Percentiles rank a stretch among this genome's conserved stretches.
These are phyloP conservation scores for Pheucticus melanocephalus DNA, from an alignment of 2,113 vertebrate species.

Conservation along the genomic window DNA sequence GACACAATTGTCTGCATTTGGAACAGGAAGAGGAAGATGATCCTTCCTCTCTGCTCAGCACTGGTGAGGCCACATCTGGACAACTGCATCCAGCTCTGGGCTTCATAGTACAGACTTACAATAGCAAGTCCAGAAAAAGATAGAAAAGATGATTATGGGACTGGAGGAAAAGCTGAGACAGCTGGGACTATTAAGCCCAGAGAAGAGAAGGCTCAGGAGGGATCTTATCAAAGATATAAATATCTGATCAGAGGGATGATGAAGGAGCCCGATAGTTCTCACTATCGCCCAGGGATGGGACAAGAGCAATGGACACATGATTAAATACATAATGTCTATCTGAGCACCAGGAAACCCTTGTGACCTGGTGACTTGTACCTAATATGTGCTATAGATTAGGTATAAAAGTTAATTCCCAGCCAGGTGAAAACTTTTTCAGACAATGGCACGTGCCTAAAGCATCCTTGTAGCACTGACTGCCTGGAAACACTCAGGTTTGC, in stretches of 20 bases:
- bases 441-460: neutral
- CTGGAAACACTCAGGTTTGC: neutral
- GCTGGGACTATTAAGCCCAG: neutral
- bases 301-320: neutral
- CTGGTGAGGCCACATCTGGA: fast-evolving
- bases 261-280: neutral
- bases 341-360: neutral
- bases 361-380: neutral
- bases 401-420: neutral
- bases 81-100: neutral
- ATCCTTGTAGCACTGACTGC: neutral
- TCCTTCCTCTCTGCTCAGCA: neutral
- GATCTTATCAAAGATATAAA: neutral
- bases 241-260: neutral
- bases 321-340: neutral
- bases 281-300: neutral
- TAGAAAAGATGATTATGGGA: neutral
- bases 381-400: neutral
- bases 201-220: neutral
- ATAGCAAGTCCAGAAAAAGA: neutral
- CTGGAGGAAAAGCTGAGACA: neutral
- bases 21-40: neutral
- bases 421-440: neutral
- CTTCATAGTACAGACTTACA: neutral
- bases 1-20: neutral